These are phyloP conservation scores for Mixornis gularis DNA, from an alignment of 2,113 vertebrate genomes.

Conservation along the genomic window DNA sequence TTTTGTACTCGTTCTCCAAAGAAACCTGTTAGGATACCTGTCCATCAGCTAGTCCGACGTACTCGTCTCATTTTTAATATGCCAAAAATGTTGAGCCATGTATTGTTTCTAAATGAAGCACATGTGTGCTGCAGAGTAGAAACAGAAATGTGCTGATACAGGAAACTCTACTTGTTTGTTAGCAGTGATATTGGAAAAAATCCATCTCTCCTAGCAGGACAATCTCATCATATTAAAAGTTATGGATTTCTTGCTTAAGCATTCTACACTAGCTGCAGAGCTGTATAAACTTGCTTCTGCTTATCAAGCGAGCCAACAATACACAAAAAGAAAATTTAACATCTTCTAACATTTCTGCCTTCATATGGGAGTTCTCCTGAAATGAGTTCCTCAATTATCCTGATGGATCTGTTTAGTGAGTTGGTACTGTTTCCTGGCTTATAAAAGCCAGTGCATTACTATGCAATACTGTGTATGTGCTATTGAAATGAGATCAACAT, in stretches of 20 bases:
- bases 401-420: slow-evolving; percentile 65
- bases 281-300: slow-evolving; percentile 66
- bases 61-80: slow-evolving; percentile 35
- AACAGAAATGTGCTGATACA: slow-evolving; percentile 73
- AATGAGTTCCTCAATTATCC: slow-evolving; percentile 68
- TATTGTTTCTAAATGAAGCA: slow-evolving; percentile 65
- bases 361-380: slow-evolving; percentile 59
- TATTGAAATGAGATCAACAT: slow-evolving; percentile 62
- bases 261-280: slow-evolving; percentile 83
- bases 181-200: slow-evolving; percentile 85
- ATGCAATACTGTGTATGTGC: slow-evolving; percentile 43
- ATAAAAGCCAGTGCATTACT: slow-evolving; percentile 53
- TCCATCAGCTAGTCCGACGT: slow-evolving; percentile 19
- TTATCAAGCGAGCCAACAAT: slow-evolving; percentile 63
- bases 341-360: slow-evolving; percentile 65
- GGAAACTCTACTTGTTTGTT: slow-evolving; percentile 86
- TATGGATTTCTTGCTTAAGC: slow-evolving; percentile 87
- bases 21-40: slow-evolving; percentile 52
- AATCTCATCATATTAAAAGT: slow-evolving; percentile 95
- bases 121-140: slow-evolving; percentile 55
- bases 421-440: slow-evolving; percentile 58
- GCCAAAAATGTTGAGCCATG: slow-evolving; percentile 41
- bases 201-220: slow-evolving; percentile 92
- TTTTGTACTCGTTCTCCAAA: slow-evolving; percentile 19
- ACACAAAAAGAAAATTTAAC: slow-evolving; percentile 67